Evolutionary conservation across 2,113 vertebrate genomes (phyloP).

Genomic region (Thamnophis sirtalis): DNA sequence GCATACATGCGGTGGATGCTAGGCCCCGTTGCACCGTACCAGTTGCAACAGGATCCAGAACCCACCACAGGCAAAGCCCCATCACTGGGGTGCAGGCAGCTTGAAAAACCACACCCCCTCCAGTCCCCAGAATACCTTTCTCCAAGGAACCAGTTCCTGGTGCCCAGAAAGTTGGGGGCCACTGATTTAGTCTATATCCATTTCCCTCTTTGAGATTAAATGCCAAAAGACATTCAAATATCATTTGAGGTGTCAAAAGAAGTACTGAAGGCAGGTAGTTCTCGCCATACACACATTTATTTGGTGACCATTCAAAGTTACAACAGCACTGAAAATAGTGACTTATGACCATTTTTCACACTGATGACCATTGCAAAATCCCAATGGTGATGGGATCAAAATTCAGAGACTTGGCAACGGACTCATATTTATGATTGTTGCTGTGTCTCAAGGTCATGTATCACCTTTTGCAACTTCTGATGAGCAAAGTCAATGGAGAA

Average conservation of each 20-base stretch:
- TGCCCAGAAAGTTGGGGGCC: no score
- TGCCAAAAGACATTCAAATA: constrained; percentile 20
- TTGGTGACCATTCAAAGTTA: not conserved
- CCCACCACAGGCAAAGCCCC: no score
- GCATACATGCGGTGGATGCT: no score
- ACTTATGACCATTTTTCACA: not conserved
- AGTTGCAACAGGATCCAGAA: no score
- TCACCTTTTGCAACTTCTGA: not conserved
- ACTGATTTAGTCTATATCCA: constrained; percentile 29
- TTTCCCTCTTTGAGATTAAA: constrained; percentile 30
- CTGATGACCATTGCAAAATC: not conserved
- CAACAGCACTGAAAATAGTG: not conserved
- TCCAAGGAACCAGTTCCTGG: no score
- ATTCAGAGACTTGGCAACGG: not conserved
- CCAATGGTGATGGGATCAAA: not conserved
- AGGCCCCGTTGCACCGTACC: no score
- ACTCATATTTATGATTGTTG: not conserved
- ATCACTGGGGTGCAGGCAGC: no score
- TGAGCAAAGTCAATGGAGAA: not conserved
- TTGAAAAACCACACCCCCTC: no score
- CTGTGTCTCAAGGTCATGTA: not conserved
- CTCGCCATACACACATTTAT: not conserved
- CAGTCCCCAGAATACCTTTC: no score
- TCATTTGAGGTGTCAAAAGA: constrained; percentile 10
- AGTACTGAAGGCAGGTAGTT: not conserved